phyloP scores from a whole-genome alignment of 2,113 vertebrate species.

The Urocolius indicus region DNA sequence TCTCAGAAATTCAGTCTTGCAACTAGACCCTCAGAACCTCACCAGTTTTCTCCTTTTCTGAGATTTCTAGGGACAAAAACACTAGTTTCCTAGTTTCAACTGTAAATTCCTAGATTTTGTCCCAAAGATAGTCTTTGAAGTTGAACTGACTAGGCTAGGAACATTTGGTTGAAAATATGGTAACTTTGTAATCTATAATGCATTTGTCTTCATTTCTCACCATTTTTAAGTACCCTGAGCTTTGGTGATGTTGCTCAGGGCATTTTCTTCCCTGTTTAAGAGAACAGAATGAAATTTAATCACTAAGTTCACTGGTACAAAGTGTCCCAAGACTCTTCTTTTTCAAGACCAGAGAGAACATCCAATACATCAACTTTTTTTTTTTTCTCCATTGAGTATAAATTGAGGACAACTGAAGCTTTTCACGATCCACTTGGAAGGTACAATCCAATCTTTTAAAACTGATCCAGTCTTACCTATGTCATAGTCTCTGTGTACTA shows the following conservation, averaged over 20 bases:
- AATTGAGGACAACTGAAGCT: background rate
- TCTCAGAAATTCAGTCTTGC: background rate
- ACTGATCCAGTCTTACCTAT: background rate
- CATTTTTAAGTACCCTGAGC: background rate
- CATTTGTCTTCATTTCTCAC: background rate
- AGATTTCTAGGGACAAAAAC: background rate
- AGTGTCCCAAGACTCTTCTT: background rate
- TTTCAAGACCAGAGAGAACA: background rate
- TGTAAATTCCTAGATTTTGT: background rate
- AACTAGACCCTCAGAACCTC: background rate
- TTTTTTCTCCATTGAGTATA: background rate
- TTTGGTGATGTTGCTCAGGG: background rate
- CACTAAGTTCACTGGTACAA: background rate
- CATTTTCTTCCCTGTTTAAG: background rate
- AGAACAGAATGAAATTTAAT: background rate
- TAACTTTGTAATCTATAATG: conserved; percentile 9
- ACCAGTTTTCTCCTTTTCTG: background rate
- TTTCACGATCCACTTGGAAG: background rate
- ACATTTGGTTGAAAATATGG: background rate
- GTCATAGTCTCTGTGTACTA: background rate
- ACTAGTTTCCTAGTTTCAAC: background rate
- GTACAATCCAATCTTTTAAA: background rate
- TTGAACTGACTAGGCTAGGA: background rate
- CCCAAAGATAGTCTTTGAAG: conserved; percentile 1
- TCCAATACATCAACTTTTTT: background rate